Conservation (phyloP, 1,140 invertebrate genomes). For the Drosophila virilis region DNA sequence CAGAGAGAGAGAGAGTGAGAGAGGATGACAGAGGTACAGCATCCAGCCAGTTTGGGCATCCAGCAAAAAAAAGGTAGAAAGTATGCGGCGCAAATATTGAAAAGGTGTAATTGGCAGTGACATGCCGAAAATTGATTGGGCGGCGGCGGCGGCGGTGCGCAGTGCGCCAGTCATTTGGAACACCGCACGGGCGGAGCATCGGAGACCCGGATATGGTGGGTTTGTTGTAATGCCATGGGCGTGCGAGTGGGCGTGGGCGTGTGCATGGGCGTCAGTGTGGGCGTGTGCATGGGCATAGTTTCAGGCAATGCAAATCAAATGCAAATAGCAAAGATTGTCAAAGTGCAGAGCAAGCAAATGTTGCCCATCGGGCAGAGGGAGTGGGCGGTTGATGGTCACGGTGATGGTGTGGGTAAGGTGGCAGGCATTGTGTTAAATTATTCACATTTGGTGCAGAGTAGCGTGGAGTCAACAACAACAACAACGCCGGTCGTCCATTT, state of each 20-base stretch:
- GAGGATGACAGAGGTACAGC: neutral
- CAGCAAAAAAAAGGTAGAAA: constrained; percentile 44
- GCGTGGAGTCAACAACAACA: neutral
- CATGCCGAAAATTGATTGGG: constrained; percentile 80
- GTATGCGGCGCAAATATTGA: constrained; percentile 78
- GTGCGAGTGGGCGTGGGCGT: constrained; percentile 8
- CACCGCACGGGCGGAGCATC: constrained; percentile 29
- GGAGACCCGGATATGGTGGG: neutral
- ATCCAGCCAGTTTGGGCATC: constrained; percentile 1
- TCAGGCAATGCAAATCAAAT: constrained; percentile 79
- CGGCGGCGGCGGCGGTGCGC: constrained; percentile 44
- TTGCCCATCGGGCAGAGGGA: constrained; percentile 9
- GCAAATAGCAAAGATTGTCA: constrained; percentile 82
- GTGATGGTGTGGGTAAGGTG: neutral
- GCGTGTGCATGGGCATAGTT: constrained; percentile 31
- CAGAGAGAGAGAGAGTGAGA: constrained; percentile 9
- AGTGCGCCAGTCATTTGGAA: constrained; percentile 67
- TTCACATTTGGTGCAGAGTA: constrained; percentile 75
- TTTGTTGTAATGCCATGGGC: constrained; percentile 22
- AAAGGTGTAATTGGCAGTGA: constrained; percentile 83
- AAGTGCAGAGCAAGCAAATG: constrained; percentile 65
- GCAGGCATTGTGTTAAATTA: constrained; percentile 67
- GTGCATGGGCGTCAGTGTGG: neutral
- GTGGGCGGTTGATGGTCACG: neutral
- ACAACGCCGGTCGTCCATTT: constrained; percentile 44